Conservation (phyloP, 2,113 vertebrate species). For the Seriola rivoliana region DNA sequence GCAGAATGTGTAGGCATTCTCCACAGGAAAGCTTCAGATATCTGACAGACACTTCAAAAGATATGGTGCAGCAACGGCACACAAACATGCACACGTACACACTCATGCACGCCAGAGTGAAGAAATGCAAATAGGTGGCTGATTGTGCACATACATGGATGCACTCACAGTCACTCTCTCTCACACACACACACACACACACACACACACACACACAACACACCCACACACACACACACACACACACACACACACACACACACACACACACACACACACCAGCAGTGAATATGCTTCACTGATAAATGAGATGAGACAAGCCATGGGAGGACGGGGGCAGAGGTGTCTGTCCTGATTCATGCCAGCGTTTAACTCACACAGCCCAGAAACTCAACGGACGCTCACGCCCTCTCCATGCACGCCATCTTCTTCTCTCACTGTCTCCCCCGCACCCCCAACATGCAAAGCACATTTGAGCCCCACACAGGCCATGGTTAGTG, state of each 20-base stretch:
- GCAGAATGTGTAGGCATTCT: constrained; percentile 67
- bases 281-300: constrained; percentile 43
- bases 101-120: constrained; percentile 9
- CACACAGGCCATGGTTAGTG: constrained; percentile 9
- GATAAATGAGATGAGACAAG: constrained; percentile 58
- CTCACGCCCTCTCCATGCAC: constrained; percentile 29
- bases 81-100: constrained; percentile 24
- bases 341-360: constrained; percentile 63
- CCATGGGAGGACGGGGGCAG: constrained; percentile 34
- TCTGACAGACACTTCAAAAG: constrained; percentile 63
- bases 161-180: not conserved
- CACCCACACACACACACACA: no score
- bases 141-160: constrained; percentile 23
- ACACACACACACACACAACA: constrained; percentile 20
- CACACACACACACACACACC: constrained; percentile 12
- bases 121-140: constrained; percentile 17
- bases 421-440: constrained; percentile 2
- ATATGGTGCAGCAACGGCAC: constrained; percentile 33
- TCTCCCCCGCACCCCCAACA: constrained; percentile 1
- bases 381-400: constrained; percentile 23
- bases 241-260: constrained; percentile 7
- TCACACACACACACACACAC: constrained; percentile 9
- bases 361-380: constrained; percentile 47
- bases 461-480: constrained; percentile 13
- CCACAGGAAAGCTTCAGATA: constrained; percentile 49